Evolutionary conservation across 1,140 invertebrate genomes (phyloP), one percentile per base, ranked within the genome.

Genomic region (Scaptomyza hsui): DNA sequence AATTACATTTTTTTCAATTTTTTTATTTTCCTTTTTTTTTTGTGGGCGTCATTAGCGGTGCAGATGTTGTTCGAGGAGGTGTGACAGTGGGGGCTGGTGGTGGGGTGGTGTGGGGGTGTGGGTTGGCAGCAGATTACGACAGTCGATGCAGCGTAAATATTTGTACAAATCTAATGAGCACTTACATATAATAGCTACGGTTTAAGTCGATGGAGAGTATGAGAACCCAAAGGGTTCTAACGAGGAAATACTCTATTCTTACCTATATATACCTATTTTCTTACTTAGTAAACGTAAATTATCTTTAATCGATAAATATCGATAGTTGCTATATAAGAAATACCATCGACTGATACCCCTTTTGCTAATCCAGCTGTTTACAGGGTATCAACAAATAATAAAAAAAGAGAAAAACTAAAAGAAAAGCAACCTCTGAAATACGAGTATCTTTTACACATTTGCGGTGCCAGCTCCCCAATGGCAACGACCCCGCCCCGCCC

Each of bases 121-220:
- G 32, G 10, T 15, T 35, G 12, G 35, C 21, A 24, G 3, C 16
- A 48, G 49, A 52, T 67, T 59, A 48, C 51, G 47, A 41, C 61
- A 37, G 61, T 52, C 44, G 61, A 57, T 57, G 48, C 62, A 72
- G 45, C 41, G 61, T 16, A 47, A 72, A 72, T 83, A 75, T 85
- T 80, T 85, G 63, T 48, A 63, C 73, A 73, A 76, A 79, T 73
- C 76, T 83, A 83, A 83, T 83, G 80, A 85, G 72, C 70, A 80
- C 64, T 75, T 72, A 80, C 64, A 72, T 72, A 35, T 21, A 16
- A 37, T 7, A 26, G 39, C 29, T 47, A 59, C 45, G 29, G 13
- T 59, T 19, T 44, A 29, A 12, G 32, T 35, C 35, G 21, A 4
- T 24, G 6, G 16, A 41, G 10, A 24, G 19, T 29, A 45, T 9